Percentiles rank a stretch among this genome's conserved stretches.
Evolutionary conservation across 2,888 invertebrate genomes (phyloP).

Genomic region (Meliscaeva auricollis): DNA sequence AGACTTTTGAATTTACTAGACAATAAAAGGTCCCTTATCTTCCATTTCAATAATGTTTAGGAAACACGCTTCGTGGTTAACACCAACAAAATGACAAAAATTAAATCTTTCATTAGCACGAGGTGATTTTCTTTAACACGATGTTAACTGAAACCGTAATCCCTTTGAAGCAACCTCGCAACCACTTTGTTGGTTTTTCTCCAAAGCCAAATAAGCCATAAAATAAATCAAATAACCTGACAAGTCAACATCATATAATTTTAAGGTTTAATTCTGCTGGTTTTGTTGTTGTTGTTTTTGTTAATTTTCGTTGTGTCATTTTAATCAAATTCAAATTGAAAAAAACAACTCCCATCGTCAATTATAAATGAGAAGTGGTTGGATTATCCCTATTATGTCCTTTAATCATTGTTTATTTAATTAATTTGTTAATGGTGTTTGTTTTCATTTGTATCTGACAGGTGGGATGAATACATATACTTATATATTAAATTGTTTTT

Average conservation of each 20-base stretch:
- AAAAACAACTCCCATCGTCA: not conserved
- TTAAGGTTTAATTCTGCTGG: not conserved
- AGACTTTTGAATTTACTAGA: too few relatives aligned
- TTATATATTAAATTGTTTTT: not conserved
- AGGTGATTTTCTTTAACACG: not conserved
- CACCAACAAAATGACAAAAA: not conserved
- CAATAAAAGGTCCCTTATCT: too few relatives aligned
- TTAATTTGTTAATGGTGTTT: not conserved
- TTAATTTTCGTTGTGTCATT: not conserved
- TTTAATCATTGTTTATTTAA: not conserved
- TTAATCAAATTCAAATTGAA: conserved; percentile 22
- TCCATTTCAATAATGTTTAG: not conserved
- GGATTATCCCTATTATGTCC: not conserved
- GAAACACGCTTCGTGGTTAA: not conserved
- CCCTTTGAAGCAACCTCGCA: too few relatives aligned
- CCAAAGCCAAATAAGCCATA: not conserved
- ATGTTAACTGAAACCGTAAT: too few relatives aligned
- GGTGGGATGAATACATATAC: not conserved
- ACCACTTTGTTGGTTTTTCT: not conserved
- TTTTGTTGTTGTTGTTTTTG: not conserved
- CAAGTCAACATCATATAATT: conserved; percentile 6
- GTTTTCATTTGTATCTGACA: conserved; percentile 1
- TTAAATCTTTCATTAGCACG: conserved; percentile 12
- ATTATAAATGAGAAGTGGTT: conserved; percentile 4
- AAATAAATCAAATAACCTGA: conserved; percentile 15